Base-by-base conservation (phyloP, 1,140 invertebrate genomes). In the Riptortus pedestris region DNA sequence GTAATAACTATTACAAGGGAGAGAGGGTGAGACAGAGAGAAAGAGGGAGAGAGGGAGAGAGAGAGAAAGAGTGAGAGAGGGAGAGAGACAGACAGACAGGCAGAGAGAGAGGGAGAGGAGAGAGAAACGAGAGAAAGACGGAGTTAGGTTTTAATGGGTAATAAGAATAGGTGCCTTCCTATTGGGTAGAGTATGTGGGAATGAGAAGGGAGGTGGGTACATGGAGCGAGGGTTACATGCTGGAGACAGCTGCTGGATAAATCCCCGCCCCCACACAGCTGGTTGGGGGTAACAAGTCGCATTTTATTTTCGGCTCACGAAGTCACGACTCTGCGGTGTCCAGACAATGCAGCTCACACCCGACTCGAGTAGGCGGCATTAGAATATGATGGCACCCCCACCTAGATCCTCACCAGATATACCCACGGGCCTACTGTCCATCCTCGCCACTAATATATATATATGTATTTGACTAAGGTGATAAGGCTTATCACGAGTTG, bases 1-100 rank as follows among this genome's bases (percentile, higher is more conserved):
- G n/a, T n/a, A n/a, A n/a, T n/a, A n/a, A n/a, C n/a, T n/a, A n/a
- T n/a, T n/a, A n/a, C 60, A 62, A 70, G 70, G 59, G 65, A 68
- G 57, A 67, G 70, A 67, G n/a, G 22, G n/a, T 20, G 48, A 51
- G n/a, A 51, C 9, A 51, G 48, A 51, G 48, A 51, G n/a, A 51
- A 66, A 65, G 67, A 65, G 64, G 60, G 66, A 63, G 68, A 65
- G 67, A 69, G 69, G 58, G 69, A 48, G 66, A 18, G 62, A 28
- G 31, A 38, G 48, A 51, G 48, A 51, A 48, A 62, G 31, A 43
- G 55, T 64, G 52, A 64, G 62, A 59, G 65, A 60, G 62, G 68
- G 66, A 60, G 67, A 60, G 63, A 66, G 67, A 61, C 7, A 51
- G 48, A 51, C n/a, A n/a, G n/a, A n/a, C n/a, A n/a, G n/a, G n/a